Conservation (phyloP, 2,888 invertebrate species). For the Oegoconia quadripuncta region DNA sequence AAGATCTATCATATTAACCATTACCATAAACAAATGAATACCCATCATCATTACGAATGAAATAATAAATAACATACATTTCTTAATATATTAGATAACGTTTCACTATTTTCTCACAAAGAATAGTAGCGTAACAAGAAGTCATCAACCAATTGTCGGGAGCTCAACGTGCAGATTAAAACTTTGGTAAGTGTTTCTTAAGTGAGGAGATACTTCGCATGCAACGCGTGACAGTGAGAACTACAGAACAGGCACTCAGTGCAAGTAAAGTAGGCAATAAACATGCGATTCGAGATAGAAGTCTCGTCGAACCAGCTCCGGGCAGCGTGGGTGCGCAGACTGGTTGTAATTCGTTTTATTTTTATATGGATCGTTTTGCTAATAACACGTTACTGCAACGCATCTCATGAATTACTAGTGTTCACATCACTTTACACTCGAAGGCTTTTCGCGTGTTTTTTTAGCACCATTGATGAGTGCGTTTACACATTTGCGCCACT, state of each 20-base stretch:
- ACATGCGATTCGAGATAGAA: constrained; percentile 46
- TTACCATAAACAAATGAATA: too few species aligned
- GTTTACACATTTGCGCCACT: too few species aligned
- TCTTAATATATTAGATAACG: too few species aligned
- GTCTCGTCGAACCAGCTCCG: constrained; percentile 28
- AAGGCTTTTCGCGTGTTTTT: neutral
- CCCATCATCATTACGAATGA: too few species aligned
- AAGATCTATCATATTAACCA: too few species aligned
- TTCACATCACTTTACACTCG: constrained; percentile 1
- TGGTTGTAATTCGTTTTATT: constrained; percentile 30
- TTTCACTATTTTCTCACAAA: too few species aligned
- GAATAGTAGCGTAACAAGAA: too few species aligned
- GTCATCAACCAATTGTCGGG: too few species aligned
- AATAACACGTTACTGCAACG: constrained; percentile 40
- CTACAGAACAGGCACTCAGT: constrained; percentile 12
- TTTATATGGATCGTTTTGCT: constrained; percentile 47
- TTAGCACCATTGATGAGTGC: neutral
- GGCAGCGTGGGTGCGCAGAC: constrained; percentile 37
- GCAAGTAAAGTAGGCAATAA: constrained; percentile 38
- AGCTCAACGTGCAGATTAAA: too few species aligned
- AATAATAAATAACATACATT: too few species aligned
- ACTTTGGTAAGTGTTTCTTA: neutral
- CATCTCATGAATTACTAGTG: constrained; percentile 24
- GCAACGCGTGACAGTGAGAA: constrained; percentile 6
- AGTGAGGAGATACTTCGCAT: constrained; percentile 4